Percentiles rank a stretch among this genome's conserved stretches.
phyloP scores from a whole-genome alignment of 2,888 invertebrate genomes.

The Andrena chrysosceles region DNA sequence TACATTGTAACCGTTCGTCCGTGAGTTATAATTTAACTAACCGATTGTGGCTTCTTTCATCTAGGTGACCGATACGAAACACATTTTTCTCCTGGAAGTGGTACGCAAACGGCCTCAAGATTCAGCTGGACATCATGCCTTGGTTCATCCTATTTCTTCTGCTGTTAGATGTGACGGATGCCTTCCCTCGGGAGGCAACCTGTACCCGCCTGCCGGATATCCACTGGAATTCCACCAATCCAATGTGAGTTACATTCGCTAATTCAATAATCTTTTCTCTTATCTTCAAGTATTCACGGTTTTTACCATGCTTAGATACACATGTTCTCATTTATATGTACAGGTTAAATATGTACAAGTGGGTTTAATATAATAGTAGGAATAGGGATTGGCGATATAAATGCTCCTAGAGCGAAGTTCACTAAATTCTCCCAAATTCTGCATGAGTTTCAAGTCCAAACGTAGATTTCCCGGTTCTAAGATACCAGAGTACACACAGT shows the following conservation, averaged over 20 bases:
- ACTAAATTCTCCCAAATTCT: neutral
- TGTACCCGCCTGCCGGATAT: constrained; percentile 86
- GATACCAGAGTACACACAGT: constrained; percentile 6
- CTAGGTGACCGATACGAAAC: constrained; percentile 76
- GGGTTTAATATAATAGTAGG: constrained; percentile 23
- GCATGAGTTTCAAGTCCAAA: constrained; percentile 2
- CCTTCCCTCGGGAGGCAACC: constrained; percentile 86
- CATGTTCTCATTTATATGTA: constrained; percentile 15
- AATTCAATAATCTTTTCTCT: neutral
- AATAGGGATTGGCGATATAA: neutral
- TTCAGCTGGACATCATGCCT: constrained; percentile 85
- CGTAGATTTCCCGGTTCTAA: constrained; percentile 44
- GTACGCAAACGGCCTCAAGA: constrained; percentile 83
- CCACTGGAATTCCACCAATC: constrained; percentile 87
- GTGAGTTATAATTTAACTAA: neutral
- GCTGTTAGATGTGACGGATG: constrained; percentile 86
- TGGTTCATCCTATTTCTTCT: constrained; percentile 86
- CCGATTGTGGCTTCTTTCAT: constrained; percentile 1
- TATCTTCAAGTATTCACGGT: constrained; percentile 46
- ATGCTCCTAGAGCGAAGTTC: neutral
- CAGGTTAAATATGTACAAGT: constrained; percentile 21
- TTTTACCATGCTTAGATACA: constrained; percentile 11
- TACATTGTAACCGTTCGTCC: neutral
- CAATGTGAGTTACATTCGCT: constrained; percentile 85
- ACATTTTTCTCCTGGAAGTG: constrained; percentile 75